Conservation (phyloP, 2,888 invertebrate species). For the Xestia rhomboidea region DNA sequence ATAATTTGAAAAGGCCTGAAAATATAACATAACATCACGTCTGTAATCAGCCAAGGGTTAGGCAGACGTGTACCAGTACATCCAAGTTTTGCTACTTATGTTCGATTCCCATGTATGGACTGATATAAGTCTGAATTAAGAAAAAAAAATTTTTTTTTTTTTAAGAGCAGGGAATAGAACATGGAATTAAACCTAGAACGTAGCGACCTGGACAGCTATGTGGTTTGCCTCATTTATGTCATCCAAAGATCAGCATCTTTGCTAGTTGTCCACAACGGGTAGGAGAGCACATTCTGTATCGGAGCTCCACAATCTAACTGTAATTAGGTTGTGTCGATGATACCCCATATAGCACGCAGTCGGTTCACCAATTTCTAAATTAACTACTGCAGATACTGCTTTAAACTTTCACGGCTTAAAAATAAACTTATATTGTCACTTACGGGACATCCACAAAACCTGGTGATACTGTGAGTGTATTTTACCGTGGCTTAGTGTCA, state of each 20-base stretch:
- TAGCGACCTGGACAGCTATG: neutral
- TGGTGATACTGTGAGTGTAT: no score
- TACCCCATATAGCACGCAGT: neutral
- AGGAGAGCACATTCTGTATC: no score
- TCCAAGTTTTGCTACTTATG: neutral
- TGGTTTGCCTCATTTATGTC: neutral
- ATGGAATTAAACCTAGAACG: neutral
- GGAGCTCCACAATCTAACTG: neutral
- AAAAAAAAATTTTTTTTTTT: no score
- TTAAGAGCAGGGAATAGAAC: no score
- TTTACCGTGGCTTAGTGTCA: no score
- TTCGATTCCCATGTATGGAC: neutral
- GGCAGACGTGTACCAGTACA: neutral
- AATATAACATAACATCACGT: neutral
- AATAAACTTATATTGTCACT: no score
- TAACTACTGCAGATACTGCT: no score
- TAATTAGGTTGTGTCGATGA: neutral
- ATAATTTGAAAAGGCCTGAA: neutral
- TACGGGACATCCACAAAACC: no score
- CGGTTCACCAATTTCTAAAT: neutral
- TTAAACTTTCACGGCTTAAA: no score
- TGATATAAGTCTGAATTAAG: no score
- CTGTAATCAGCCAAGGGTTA: neutral
- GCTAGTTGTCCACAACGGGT: no score
- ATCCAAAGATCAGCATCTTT: neutral